Conservation (phyloP, 2,113 vertebrate genomes). For the Sander vitreus region DNA sequence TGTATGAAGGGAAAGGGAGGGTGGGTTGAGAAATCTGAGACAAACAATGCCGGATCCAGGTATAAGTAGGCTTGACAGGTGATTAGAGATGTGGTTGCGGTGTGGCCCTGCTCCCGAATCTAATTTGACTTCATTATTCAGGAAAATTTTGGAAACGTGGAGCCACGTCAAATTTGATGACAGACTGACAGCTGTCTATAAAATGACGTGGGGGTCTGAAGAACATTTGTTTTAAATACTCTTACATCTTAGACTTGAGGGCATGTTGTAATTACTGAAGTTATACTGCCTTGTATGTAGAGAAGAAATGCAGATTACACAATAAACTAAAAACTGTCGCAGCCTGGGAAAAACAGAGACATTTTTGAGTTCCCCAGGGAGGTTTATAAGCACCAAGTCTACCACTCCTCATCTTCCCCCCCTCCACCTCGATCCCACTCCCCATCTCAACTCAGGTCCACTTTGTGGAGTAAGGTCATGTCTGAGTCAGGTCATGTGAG, state of each 20-base stretch:
- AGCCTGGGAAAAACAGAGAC: constrained; percentile 69
- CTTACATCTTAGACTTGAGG: not conserved
- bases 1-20: too few species aligned
- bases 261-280: not conserved
- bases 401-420: not conserved
- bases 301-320: not conserved
- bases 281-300: not conserved
- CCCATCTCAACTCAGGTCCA: constrained; percentile 32
- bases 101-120: too few species aligned
- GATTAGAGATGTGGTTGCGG: too few species aligned
- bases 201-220: not conserved
- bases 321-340: not conserved
- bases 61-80: too few species aligned
- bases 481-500: constrained; percentile 36
- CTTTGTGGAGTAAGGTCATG: constrained; percentile 31
- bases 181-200: not conserved
- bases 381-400: not conserved
- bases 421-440: not conserved
- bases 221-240: not conserved
- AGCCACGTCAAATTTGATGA: not conserved
- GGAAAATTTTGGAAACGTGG: not conserved
- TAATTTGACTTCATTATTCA: too few species aligned
- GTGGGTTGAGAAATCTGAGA: too few species aligned
- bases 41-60: too few species aligned
- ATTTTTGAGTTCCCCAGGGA: constrained; percentile 48